phyloP scores from a whole-genome alignment of 2,888 invertebrate species.

The Imbricaverruca yamaguchii region DNA sequence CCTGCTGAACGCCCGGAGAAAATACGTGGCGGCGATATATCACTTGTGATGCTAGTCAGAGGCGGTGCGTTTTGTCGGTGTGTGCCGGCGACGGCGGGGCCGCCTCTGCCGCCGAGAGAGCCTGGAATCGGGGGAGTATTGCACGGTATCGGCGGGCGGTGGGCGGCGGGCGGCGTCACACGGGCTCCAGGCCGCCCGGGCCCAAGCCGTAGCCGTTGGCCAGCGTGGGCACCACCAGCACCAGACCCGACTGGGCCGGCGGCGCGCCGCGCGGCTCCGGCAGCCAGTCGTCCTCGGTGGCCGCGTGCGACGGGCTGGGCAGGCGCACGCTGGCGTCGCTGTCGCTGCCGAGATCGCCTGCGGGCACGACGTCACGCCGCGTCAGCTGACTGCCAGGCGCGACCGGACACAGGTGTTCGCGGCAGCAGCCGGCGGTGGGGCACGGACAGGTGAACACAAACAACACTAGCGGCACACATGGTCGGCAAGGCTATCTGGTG shows the following conservation, averaged over 20 bases:
- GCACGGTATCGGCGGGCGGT: neutral
- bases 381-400: no score
- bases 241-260: neutral
- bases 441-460: no score
- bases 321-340: slow-evolving; percentile 11
- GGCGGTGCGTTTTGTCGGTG: neutral
- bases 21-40: slow-evolving; percentile 14
- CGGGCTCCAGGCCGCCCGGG: neutral
- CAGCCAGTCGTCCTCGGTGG: slow-evolving; percentile 7
- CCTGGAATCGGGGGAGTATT: slow-evolving; percentile 6
- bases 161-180: neutral
- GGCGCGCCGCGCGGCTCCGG: neutral
- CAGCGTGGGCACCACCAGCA: neutral
- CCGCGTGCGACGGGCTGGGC: slow-evolving; percentile 3
- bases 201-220: neutral
- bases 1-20: neutral
- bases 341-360: slow-evolving; percentile 13
- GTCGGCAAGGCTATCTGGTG: no score
- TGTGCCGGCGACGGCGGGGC: neutral
- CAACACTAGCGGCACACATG: no score
- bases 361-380: neutral
- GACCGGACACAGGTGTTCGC: no score
- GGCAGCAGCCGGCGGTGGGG: no score
- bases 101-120: neutral
- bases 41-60: neutral